Percentiles rank a stretch among this genome's conserved stretches.
Conservation (phyloP, 2,113 vertebrate species). For the Hydropotes inermis region DNA sequence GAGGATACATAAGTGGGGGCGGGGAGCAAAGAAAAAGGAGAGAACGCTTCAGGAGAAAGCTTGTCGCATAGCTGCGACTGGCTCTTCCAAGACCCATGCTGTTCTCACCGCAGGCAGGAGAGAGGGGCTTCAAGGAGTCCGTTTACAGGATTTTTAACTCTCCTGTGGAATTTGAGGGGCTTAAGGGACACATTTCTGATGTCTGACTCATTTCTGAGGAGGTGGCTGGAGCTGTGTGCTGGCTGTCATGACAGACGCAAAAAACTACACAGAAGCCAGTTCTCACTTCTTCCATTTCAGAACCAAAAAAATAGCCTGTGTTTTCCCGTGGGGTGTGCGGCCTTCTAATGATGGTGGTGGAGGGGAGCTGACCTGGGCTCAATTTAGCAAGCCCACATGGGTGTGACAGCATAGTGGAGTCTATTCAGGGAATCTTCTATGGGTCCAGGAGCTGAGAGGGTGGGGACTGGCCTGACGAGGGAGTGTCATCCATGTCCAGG, state of each 20-base stretch:
- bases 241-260: neutral
- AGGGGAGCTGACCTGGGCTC: neutral
- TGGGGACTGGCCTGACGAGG: neutral
- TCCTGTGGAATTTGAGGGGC: neutral
- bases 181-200: neutral
- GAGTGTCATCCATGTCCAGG: neutral
- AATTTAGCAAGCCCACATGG: neutral
- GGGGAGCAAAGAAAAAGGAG: accelerated
- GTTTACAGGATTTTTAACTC: neutral
- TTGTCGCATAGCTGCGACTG: accelerated
- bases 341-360: accelerated
- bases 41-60: neutral
- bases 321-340: accelerated
- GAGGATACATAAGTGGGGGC: neutral
- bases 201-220: neutral
- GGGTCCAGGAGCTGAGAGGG: neutral
- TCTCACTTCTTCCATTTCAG: neutral
- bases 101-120: neutral
- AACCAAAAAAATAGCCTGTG: neutral
- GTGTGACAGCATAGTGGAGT: neutral
- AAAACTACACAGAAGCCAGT: neutral
- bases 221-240: neutral
- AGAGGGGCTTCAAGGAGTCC: neutral
- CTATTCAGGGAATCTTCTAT: too few species aligned
- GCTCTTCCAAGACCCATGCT: too few species aligned